Evolutionary conservation across 2,888 invertebrate genomes (phyloP).

Genomic region (Pantelozetes paolii): DNA sequence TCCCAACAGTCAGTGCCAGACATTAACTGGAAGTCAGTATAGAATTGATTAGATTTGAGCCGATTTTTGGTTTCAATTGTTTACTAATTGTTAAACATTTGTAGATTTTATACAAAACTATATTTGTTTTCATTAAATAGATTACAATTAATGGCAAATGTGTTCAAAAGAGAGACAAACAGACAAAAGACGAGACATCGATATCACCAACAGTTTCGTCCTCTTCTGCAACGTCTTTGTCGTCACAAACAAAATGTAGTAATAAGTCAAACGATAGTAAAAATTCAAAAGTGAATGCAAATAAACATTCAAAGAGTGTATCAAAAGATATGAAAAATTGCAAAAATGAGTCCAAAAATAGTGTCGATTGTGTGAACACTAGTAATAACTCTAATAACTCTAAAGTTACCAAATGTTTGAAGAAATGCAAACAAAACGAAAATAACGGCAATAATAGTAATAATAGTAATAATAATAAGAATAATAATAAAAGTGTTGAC

Average conservation of each 20-base stretch:
- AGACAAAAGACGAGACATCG: background rate
- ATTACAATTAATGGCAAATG: conserved; percentile 5
- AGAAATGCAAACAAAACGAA: conserved; percentile 8
- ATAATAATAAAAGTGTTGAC: conserved; percentile 2
- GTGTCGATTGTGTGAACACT: too few relatives aligned
- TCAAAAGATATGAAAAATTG: conserved; percentile 2
- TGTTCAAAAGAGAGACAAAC: conserved; percentile 2
- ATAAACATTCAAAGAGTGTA: background rate
- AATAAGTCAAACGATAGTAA: background rate
- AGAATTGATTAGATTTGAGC: too few relatives aligned
- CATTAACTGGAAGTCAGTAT: too few relatives aligned
- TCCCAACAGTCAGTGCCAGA: too few relatives aligned
- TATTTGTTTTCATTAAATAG: background rate
- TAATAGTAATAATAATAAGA: background rate
- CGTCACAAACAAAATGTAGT: background rate
- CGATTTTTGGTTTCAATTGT: too few relatives aligned
- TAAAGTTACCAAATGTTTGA: background rate
- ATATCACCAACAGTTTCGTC: conserved; percentile 21
- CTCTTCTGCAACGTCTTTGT: background rate
- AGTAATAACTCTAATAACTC: background rate
- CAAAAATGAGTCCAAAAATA: background rate
- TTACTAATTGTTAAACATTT: too few relatives aligned
- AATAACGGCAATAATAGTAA: conserved; percentile 17
- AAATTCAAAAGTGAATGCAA: background rate
- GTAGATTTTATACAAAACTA: too few relatives aligned